These are phyloP conservation scores for Nipponia nippon DNA, from an alignment of 2,113 vertebrate genomes.

Conservation along the genomic window DNA sequence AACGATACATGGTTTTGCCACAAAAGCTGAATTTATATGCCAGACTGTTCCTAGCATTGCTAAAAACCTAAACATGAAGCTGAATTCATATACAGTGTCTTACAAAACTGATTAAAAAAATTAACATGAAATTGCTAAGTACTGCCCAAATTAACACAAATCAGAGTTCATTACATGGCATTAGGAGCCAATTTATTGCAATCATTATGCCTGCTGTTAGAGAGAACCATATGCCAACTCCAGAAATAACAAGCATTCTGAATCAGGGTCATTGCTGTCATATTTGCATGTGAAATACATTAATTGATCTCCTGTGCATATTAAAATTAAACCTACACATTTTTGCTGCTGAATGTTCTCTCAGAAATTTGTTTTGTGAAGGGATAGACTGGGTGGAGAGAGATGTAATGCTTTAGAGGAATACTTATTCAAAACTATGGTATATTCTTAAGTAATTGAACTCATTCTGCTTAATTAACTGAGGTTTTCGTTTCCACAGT, in stretches of 20 bases:
- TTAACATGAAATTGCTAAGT: slow-evolving; percentile 61
- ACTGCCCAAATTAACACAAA: slow-evolving; percentile 69
- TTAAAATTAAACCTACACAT: slow-evolving; percentile 56
- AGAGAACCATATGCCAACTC: slow-evolving; percentile 63
- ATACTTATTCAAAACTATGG: neutral
- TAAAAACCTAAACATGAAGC: slow-evolving; percentile 3
- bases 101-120: slow-evolving; percentile 51
- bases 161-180: slow-evolving; percentile 64
- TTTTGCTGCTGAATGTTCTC: neutral
- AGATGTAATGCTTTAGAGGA: neutral
- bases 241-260: slow-evolving; percentile 66
- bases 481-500: neutral
- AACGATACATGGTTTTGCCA: neutral
- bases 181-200: slow-evolving; percentile 68
- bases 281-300: slow-evolving; percentile 62
- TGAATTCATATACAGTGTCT: slow-evolving; percentile 9
- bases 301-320: slow-evolving; percentile 60
- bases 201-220: slow-evolving; percentile 64
- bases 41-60: neutral
- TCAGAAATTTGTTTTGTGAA: neutral
- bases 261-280: slow-evolving; percentile 62
- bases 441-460: neutral
- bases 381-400: neutral
- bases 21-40: neutral
- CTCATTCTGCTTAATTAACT: neutral